A percentile compares a stretch with the other conserved stretches of the same genome.
Conservation (phyloP, 2,797 vertebrate genomes). For the Myiotriccus ornatus region DNA sequence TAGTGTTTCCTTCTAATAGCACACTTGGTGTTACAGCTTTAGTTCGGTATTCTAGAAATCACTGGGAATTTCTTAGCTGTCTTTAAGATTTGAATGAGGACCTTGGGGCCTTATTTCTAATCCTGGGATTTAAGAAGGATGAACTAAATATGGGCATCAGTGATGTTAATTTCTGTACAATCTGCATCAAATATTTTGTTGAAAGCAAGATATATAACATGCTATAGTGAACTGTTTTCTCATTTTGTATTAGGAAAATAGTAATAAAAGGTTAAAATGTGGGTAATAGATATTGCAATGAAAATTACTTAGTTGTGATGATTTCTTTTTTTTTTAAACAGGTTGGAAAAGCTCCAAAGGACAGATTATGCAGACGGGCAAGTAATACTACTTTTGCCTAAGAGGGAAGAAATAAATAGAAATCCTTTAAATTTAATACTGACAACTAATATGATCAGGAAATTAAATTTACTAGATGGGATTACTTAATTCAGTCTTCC, state of each 20-base stretch:
- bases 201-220: neutral
- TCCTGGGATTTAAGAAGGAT: neutral
- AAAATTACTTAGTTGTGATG: neutral
- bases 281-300: neutral
- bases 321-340: constrained; percentile 32
- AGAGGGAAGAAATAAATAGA: neutral
- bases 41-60: neutral
- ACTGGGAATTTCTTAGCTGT: neutral
- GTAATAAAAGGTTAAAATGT: neutral
- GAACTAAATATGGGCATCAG: neutral
- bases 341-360: constrained; percentile 98
- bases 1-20: neutral
- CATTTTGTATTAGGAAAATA: neutral
- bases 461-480: neutral
- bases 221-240: neutral
- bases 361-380: constrained; percentile 92
- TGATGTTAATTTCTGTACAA: neutral
- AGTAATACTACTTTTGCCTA: constrained; percentile 51
- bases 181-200: neutral
- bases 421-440: neutral
- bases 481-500: neutral
- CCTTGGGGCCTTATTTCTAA: neutral
- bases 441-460: neutral
- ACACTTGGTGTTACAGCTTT: neutral
- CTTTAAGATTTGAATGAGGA: neutral